phyloP scores from a whole-genome alignment of 2,113 vertebrate genomes.

The Nesospiza acunhae region DNA sequence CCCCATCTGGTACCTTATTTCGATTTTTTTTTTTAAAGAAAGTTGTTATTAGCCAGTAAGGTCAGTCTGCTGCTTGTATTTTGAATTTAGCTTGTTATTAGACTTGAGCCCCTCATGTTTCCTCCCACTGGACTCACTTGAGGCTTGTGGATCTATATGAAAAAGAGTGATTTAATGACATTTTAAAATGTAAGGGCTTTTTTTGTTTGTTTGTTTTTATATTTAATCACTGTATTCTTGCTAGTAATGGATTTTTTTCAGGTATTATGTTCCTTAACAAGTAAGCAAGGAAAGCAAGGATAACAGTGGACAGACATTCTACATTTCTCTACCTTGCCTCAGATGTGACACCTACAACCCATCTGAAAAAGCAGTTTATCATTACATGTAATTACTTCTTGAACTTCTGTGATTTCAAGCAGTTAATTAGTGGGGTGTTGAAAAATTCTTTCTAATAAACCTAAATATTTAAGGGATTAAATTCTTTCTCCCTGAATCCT shows the following conservation, averaged over 20 bases:
- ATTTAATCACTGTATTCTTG: neutral
- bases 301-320: neutral
- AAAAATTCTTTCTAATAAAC: neutral
- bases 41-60: neutral
- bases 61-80: neutral
- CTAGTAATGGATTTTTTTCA: neutral
- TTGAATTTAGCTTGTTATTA: neutral
- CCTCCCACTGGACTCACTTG: neutral
- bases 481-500: neutral
- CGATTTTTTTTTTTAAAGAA: neutral
- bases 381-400: neutral
- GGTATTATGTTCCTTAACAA: neutral
- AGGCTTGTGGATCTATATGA: neutral
- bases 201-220: neutral
- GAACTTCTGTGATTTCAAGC: conserved; percentile 11
- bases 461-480: neutral
- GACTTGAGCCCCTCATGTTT: neutral
- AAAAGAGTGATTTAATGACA: neutral
- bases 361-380: conserved; percentile 10
- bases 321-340: neutral
- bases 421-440: neutral
- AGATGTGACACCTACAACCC: conserved; percentile 9
- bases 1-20: neutral
- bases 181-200: neutral
- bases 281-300: neutral